Conservation (phyloP, 2,113 vertebrate genomes). For the Clupea harengus region DNA sequence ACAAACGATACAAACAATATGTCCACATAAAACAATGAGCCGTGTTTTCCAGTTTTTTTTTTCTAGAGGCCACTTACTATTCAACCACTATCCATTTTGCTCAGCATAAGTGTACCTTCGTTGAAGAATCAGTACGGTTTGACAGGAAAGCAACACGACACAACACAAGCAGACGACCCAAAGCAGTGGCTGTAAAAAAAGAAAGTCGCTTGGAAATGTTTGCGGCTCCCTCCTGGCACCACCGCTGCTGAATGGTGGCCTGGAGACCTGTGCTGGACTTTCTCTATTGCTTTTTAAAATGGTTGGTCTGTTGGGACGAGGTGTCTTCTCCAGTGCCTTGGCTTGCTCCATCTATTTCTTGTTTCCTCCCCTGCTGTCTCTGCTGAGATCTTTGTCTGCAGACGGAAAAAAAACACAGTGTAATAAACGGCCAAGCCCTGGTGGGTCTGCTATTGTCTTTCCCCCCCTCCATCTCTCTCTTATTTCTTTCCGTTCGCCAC, state of each 20-base stretch:
- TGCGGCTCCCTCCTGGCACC: background rate
- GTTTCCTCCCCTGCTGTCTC: background rate
- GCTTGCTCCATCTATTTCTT: background rate
- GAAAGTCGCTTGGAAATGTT: background rate
- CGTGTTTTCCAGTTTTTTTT: background rate
- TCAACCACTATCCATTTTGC: too few relatives aligned
- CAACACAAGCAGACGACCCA: background rate
- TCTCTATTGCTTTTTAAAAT: background rate
- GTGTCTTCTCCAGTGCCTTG: background rate
- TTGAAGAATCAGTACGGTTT: background rate
- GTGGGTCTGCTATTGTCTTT: slow-evolving; percentile 1
- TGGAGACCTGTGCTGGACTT: background rate
- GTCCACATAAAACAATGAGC: background rate
- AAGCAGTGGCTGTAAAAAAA: background rate
- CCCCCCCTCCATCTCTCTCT: background rate
- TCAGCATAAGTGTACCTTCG: too few relatives aligned
- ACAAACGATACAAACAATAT: background rate
- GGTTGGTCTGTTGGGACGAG: background rate
- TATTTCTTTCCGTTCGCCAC: background rate
- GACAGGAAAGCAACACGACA: too few relatives aligned
- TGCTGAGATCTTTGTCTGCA: slow-evolving; percentile 5
- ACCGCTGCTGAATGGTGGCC: background rate
- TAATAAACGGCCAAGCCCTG: slow-evolving; percentile 32
- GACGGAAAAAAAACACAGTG: slow-evolving; percentile 30
- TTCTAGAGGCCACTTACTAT: background rate